Conservation (phyloP, 2,888 invertebrate genomes). For the Rotaria sp. region DNA sequence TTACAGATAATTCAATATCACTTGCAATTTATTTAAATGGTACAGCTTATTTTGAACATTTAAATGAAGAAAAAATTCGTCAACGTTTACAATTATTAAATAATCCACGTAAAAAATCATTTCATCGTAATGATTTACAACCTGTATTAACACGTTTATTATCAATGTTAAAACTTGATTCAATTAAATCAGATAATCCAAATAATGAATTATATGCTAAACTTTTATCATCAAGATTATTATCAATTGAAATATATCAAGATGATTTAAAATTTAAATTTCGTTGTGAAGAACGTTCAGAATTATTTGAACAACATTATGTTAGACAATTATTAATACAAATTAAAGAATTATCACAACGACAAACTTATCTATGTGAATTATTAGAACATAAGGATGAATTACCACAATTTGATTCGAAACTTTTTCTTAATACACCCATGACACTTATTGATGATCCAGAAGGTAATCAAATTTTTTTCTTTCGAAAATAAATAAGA, state of each 20-base stretch:
- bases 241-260: neutral
- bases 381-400: slow-evolving; percentile 17
- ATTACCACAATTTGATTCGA: neutral
- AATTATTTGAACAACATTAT: slow-evolving; percentile 20
- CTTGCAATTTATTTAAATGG: neutral
- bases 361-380: neutral
- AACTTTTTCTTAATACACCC: neutral
- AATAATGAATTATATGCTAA: neutral
- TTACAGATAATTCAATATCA: neutral
- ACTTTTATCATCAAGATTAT: neutral
- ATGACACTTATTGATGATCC: neutral
- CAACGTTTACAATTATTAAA: slow-evolving; percentile 22
- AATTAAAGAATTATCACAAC: neutral
- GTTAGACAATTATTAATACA: slow-evolving; percentile 26
- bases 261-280: slow-evolving; percentile 5
- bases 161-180: neutral
- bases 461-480: neutral
- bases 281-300: neutral
- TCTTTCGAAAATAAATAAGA: too few species aligned
- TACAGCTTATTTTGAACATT: slow-evolving; percentile 4
- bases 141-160: neutral
- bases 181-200: neutral
- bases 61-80: slow-evolving; percentile 26
- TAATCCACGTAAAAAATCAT: neutral
- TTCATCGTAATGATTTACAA: neutral